Evolutionary conservation across 2,888 invertebrate species (phyloP), one percentile per base, ranked within the genome.

Genomic region (Chaetogeoica ovagalla): DNA sequence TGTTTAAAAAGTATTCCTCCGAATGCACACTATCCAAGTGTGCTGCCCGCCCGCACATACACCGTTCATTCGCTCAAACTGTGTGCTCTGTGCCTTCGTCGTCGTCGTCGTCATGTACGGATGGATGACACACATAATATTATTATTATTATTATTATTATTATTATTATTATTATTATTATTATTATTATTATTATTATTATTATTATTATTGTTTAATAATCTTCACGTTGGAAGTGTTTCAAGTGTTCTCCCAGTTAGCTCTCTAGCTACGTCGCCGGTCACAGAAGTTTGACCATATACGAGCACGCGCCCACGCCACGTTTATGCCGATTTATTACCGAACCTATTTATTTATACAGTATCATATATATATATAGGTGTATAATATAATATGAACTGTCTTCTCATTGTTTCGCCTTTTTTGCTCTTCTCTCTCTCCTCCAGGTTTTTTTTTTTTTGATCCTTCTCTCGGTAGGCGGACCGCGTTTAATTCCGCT

Each of bases 221-320:
- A 65, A 66, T 76, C 62, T 77, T 77, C 70, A 69, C 69, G 62
- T 62, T 62, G 68, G 70, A 77, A 30, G 30, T 30, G 52, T 62
- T 69, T 69, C 62, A 52, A 69, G 77, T 77, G 30, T 4, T 30
- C 30, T 4, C 30, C 2, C 30, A n/a, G n/a, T n/a, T n/a, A n/a
- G n/a, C 30, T 30, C 30, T 4, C 30, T n/a, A n/a, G n/a, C n/a
- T n/a, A n/a, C n/a, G n/a, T n/a, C 30, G 30, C 30, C 43, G 62
- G 62, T 79, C 70, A 79, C 79, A 71, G n/a, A n/a, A 79, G 70
- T 71, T 48, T 63, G 37, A 71, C 79, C 79, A 79, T 71, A 79
- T 71, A 57, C 39, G 55, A 39, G 39, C 11, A 21, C n/a, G 55
- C 55, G 15, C 79, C 79, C 57, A 79, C 79, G 55, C 65, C 30